Evolutionary conservation across 2,113 vertebrate species (phyloP), one percentile per base, ranked within the genome.

Genomic region (Nibea coibor): DNA sequence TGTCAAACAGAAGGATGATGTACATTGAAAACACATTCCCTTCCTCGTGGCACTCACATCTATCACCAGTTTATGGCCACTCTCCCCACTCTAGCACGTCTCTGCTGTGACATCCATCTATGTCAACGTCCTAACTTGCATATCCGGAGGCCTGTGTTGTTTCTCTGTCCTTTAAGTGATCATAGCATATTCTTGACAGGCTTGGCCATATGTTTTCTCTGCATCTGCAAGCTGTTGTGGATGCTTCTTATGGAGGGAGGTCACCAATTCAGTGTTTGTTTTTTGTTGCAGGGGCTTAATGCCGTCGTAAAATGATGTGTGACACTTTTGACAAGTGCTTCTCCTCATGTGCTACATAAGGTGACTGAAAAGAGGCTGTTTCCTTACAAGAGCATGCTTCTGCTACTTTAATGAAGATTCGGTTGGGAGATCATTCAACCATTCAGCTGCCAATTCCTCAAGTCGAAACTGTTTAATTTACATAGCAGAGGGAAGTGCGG

Each of bases 41-140:
- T 86, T 89, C 78, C 87, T 83, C 5, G 53, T 89, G 89, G 83
- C 88, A 72, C 87, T 81, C 81, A 56, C 90, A 94, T 94, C 87
- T 81, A 94, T 95, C 94, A 94, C 71, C 67, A 31, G 54, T 91
- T 94, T 94, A 92, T 90, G 87, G 77, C 82, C 81, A 75, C 88
- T 89, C 84, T 91, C 61, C 77, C 65, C 80, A 87, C 80, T 72
- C 80, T 28, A 61, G 80, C 84, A 80, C 87, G 87, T 87, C 82
- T 88, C 89, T 80, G 77, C 81, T 43, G 39, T 50, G 74, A 85
- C 89, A 93, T 94, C 89, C 84, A 91, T 94, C 91, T 91, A 81
- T 84, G 91, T 92, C 91, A 88, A 2, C 68, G 10, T 86, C 82
- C 56, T 77, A 80, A 88, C 83, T 75, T 73, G 75, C 81, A 87